Evolutionary conservation across 2,113 vertebrate species (phyloP), one percentile per base, ranked within the genome.

Genomic region (Peromyscus leucopus): DNA sequence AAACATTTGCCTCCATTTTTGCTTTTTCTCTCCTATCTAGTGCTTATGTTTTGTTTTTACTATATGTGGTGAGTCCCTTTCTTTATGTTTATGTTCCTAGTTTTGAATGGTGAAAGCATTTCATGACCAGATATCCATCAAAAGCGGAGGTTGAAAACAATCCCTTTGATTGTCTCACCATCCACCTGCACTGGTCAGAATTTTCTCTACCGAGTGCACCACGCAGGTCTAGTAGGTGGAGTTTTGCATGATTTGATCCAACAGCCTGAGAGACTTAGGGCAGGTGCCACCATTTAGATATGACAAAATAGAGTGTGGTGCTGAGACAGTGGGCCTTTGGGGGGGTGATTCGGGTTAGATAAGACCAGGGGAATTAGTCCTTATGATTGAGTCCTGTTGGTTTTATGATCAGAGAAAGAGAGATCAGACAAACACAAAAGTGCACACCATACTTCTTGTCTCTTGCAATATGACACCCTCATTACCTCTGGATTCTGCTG

Each of bases 91-190:
- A 24, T 24, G 42, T 48, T 94, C 59, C 86, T 48, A 78, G 78
- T 71, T 75, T 96, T 92, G 31, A 96, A 89, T 33, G 39, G 74
- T 90, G 69, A 93, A 90, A 82, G 5, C 26, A 78, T 95, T 91
- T 91, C 59, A 90, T 92, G 84, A 93, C 48, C 79, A 92, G 36
- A 75, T 63, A 22, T 84, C 89, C 89, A 83, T 69, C 69, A 87
- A 93, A 84, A 93, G 72, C 65, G n/a, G 63, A 26, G 8, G 46
- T 48, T 74, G 28, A 36, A 92, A 33, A 67, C 19, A 71, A 9
- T 93, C 48, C 67, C n/a, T 89, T 55, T 48, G 61, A 79, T 59
- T 63, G 55, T 26, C 36, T 93, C 8, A 63, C 61, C 69, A 84
- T 76, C 51, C 39, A 89, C 67, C 48, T 78, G 48, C 31, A 33